Percentiles rank a stretch among this genome's conserved stretches.
phyloP scores from a whole-genome alignment of 2,888 invertebrate species.

The Lymantria dispar region DNA sequence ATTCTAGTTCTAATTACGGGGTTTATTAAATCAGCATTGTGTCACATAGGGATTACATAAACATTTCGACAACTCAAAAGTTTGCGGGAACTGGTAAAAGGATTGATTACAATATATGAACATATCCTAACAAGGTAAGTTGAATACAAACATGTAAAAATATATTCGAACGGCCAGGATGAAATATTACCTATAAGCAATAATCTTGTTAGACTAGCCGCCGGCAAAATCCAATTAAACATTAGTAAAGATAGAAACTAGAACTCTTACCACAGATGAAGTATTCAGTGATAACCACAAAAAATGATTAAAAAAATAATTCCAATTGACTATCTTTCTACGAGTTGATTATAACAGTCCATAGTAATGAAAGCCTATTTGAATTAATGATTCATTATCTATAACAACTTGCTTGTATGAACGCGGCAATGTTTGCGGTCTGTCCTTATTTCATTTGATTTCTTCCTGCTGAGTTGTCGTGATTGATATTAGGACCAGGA shows the following conservation, averaged over 20 bases:
- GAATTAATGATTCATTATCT: constrained; percentile 25
- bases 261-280: not conserved
- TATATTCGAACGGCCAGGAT: not conserved
- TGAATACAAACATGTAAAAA: not conserved
- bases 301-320: constrained; percentile 8
- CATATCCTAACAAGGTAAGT: not conserved
- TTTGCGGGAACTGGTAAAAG: too few relatives aligned
- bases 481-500: constrained; percentile 29
- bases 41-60: too few relatives aligned
- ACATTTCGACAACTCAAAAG: too few relatives aligned
- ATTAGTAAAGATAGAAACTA: not conserved
- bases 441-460: constrained; percentile 19
- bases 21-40: too few relatives aligned
- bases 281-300: not conserved
- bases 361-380: constrained; percentile 14
- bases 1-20: too few relatives aligned
- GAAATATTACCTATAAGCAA: not conserved
- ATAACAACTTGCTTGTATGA: constrained; percentile 19
- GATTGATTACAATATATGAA: too few relatives aligned
- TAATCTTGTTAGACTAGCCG: not conserved
- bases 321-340: not conserved
- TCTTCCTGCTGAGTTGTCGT: constrained; percentile 28
- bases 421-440: constrained; percentile 24
- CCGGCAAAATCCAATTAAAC: not conserved
- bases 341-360: constrained; percentile 12